These are phyloP conservation scores for Atlantisia rogersi DNA, from an alignment of 2,113 vertebrate genomes.

Conservation along the genomic window DNA sequence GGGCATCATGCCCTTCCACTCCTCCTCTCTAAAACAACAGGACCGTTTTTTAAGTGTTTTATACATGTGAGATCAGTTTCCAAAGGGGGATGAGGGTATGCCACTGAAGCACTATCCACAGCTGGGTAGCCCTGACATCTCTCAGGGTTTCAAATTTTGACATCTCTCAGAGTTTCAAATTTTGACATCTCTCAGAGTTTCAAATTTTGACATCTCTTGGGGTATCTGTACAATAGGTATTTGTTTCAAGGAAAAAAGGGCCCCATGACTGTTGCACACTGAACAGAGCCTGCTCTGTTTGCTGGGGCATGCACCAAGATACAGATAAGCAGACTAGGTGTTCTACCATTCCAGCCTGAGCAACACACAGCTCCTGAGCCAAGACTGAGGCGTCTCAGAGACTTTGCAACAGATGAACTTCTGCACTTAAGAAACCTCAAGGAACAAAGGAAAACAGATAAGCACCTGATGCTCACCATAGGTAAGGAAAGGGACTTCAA, in stretches of 20 bases:
- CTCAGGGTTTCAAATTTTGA: not conserved
- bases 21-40: not conserved
- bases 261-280: no score
- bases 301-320: no score
- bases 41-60: no score
- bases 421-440: not conserved
- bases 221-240: fast-evolving
- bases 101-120: not conserved
- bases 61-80: not conserved
- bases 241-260: not conserved
- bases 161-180: no score
- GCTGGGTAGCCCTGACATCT: not conserved
- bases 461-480: not conserved
- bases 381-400: not conserved
- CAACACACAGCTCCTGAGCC: not conserved
- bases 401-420: not conserved
- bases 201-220: not conserved
- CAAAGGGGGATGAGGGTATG: no score
- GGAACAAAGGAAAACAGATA: not conserved
- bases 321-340: not conserved
- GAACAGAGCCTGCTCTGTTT: not conserved
- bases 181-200: not conserved
- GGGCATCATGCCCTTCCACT: not conserved
- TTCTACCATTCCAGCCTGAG: not conserved
- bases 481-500: not conserved